Conservation (phyloP, 2,888 invertebrate genomes). For the Embidobia sp. region DNA sequence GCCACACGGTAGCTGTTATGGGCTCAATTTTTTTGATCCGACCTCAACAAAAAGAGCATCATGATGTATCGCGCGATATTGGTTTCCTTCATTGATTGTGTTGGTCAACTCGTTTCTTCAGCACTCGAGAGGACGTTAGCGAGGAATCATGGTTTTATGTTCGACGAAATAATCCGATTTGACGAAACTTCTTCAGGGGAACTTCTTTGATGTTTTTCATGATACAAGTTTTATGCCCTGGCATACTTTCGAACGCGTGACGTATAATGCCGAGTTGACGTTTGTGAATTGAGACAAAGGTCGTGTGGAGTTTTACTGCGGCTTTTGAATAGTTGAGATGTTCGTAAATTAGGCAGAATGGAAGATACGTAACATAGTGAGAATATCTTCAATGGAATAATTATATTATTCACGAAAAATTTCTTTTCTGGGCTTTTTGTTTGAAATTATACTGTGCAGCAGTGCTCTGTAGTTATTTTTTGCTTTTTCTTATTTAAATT, state of each 20-base stretch:
- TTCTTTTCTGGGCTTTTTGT: too few species aligned
- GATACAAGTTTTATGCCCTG: background rate
- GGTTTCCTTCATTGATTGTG: conserved; percentile 25
- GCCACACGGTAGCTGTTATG: conserved; percentile 25
- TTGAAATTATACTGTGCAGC: too few species aligned
- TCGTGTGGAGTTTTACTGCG: too few species aligned
- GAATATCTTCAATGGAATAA: too few species aligned
- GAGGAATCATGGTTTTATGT: conserved; percentile 31
- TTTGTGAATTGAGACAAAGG: background rate
- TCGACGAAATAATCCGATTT: conserved; percentile 19
- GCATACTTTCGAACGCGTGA: background rate
- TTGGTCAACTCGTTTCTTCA: conserved; percentile 5
- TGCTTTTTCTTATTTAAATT: too few species aligned
- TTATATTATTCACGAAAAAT: too few species aligned
- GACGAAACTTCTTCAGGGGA: background rate
- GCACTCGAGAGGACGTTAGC: background rate
- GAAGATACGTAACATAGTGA: too few species aligned
- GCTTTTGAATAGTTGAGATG: too few species aligned
- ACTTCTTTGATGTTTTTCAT: conserved; percentile 1
- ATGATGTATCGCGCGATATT: conserved; percentile 15
- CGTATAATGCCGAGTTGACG: background rate
- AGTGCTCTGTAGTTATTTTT: too few species aligned
- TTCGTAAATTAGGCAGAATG: too few species aligned
- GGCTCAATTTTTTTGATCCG: conserved; percentile 20
- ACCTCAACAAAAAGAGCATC: conserved; percentile 33